phyloP scores from a whole-genome alignment of 2,113 vertebrate species.

The Callithrix jacchus region DNA sequence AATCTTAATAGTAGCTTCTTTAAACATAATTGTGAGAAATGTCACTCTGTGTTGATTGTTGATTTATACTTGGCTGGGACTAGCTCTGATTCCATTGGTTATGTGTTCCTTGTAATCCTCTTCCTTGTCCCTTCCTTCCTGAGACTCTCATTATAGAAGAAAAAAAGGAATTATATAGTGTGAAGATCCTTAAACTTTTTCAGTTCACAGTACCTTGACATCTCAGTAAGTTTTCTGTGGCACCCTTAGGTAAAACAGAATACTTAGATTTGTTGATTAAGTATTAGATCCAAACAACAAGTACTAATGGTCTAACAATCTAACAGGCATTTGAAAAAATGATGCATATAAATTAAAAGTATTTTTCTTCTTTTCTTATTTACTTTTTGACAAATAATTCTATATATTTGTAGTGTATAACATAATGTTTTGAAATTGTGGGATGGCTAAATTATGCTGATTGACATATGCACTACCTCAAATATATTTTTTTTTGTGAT shows the following conservation, averaged over 20 bases:
- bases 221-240: background rate
- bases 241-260: background rate
- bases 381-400: background rate
- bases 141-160: background rate
- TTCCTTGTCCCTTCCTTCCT: background rate
- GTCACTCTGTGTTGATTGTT: background rate
- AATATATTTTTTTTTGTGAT: background rate
- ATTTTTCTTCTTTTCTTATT: background rate
- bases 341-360: background rate
- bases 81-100: background rate
- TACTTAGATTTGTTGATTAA: background rate
- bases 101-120: background rate
- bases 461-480: background rate
- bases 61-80: background rate
- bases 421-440: background rate
- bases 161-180: background rate
- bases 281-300: background rate
- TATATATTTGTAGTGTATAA: background rate
- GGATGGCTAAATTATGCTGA: background rate
- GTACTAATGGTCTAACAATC: background rate
- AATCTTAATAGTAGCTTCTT: conserved; percentile 21
- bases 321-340: conserved; percentile 40
- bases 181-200: background rate
- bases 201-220: background rate
- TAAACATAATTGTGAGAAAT: background rate